A percentile compares a stretch with the other conserved stretches of the same genome.
Conservation (phyloP, 2,888 invertebrate genomes). For the Horisme vitalbata region DNA sequence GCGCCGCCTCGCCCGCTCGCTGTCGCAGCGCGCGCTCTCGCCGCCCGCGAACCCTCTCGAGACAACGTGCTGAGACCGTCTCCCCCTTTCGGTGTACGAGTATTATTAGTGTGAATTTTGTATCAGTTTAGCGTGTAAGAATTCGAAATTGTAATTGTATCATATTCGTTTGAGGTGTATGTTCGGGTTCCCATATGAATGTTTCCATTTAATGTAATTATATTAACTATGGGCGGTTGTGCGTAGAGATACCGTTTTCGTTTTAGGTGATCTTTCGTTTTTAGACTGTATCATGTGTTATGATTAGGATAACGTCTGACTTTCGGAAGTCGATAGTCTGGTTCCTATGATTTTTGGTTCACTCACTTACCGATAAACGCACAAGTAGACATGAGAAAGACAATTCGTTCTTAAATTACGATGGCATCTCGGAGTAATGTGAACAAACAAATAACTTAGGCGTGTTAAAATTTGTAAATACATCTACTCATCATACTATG, state of each 20-base stretch:
- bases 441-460: conserved; percentile 1
- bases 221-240: conserved; percentile 69
- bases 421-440: conserved; percentile 2
- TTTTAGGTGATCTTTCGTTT: conserved; percentile 35
- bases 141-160: conserved; percentile 78
- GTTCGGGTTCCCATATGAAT: conserved; percentile 55
- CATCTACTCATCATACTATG: no score
- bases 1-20: conserved; percentile 24
- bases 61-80: conserved; percentile 65
- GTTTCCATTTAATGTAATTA: conserved; percentile 59
- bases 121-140: conserved; percentile 73
- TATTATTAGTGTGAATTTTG: conserved; percentile 80
- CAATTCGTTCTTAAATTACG: conserved; percentile 5
- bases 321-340: conserved; percentile 43
- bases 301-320: conserved; percentile 18
- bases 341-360: conserved; percentile 51
- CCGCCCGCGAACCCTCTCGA: conserved; percentile 63
- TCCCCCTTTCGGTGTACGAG: conserved; percentile 57
- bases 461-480: conserved; percentile 13
- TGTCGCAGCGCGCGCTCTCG: not conserved
- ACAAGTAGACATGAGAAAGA: conserved; percentile 43
- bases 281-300: conserved; percentile 39
- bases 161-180: conserved; percentile 54
- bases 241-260: conserved; percentile 53
- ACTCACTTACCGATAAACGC: conserved; percentile 47